Evolutionary conservation across 2,113 vertebrate species (phyloP).

Genomic region (rabbit (Oryctolagus cuniculus)): DNA sequence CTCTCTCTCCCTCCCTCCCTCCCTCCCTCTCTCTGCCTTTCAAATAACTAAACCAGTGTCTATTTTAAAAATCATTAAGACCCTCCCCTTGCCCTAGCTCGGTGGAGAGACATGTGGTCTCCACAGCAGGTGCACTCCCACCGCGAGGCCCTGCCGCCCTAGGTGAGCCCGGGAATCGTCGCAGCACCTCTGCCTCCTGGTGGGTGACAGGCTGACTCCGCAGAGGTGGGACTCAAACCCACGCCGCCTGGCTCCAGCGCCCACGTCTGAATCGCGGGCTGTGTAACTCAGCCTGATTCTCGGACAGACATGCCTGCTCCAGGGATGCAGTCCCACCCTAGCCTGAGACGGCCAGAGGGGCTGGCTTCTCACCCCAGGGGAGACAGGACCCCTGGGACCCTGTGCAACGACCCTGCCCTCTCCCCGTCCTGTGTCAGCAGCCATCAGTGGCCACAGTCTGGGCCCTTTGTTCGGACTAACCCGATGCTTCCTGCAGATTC

Average conservation of each 20-base stretch:
- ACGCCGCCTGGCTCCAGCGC: background rate
- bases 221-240: background rate
- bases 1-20: no score
- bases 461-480: background rate
- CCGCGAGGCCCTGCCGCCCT: no score
- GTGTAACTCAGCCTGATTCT: background rate
- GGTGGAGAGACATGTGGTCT: no score
- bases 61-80: no score
- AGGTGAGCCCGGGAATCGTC: no score
- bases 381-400: background rate
- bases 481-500: background rate
- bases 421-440: background rate
- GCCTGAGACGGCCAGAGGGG: background rate
- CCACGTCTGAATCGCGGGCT: background rate
- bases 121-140: no score
- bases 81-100: no score
- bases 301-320: background rate
- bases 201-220: no score
- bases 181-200: no score
- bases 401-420: background rate
- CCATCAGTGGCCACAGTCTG: background rate
- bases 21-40: no score
- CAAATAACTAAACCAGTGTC: no score
- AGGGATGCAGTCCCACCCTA: background rate
- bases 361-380: background rate